These are phyloP conservation scores for Melitaea cinxia DNA, from an alignment of 1,140 invertebrate genomes.

Conservation along the genomic window DNA sequence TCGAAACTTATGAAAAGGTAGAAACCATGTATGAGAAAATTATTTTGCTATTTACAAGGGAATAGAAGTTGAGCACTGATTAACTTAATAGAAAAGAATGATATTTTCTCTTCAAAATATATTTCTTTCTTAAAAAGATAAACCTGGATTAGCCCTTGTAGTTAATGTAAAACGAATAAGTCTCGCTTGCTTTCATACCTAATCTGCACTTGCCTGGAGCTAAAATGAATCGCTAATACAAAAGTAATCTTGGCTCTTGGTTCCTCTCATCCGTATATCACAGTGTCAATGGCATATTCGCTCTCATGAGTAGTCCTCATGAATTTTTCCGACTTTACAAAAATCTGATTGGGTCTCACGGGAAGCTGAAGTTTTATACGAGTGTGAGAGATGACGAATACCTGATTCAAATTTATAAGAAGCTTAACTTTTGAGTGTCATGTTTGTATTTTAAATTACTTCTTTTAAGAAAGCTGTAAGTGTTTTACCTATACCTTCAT, in stretches of 20 bases:
- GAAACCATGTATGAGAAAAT: no score
- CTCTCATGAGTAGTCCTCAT: slow-evolving; percentile 41
- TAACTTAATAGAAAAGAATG: no score
- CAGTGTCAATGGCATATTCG: slow-evolving; percentile 49
- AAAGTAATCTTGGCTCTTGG: not conserved
- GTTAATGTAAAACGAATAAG: no score
- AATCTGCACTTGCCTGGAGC: no score
- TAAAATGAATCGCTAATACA: not conserved
- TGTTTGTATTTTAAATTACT: not conserved
- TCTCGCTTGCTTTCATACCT: no score
- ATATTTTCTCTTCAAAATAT: no score
- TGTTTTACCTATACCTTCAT: no score
- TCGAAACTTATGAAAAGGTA: no score
- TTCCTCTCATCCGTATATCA: slow-evolving; percentile 21
- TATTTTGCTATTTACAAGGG: no score
- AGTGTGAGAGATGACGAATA: slow-evolving; percentile 25
- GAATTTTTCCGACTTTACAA: slow-evolving; percentile 48
- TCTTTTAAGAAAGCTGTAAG: not conserved
- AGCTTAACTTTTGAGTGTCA: not conserved
- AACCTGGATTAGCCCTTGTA: no score
- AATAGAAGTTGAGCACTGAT: no score
- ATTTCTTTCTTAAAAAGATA: no score
- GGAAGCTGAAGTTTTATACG: slow-evolving; percentile 32
- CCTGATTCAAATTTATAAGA: slow-evolving; percentile 14
- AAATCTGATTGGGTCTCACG: slow-evolving; percentile 44